Base-by-base conservation (phyloP, 2,888 invertebrate genomes). In the Tachystola acroxantha region DNA sequence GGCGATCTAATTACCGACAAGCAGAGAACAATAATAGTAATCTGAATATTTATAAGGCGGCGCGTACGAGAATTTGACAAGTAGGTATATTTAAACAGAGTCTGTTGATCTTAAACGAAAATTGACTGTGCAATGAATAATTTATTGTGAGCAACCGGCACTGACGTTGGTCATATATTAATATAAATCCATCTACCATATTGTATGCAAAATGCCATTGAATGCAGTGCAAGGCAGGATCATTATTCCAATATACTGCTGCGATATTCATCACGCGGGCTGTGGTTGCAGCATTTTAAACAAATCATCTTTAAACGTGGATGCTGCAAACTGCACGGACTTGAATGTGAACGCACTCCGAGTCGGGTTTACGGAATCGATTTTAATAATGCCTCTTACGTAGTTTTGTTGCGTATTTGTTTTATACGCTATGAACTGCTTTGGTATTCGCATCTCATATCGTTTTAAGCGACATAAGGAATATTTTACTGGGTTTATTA, bases 161-260 rank as follows among this genome's bases (percentile, higher is more conserved):
- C 71, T 85, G 84, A 84, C 81, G 78, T 79, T 77, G 56, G 76
- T 78, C 80, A 85, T 86, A 84, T 82, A 81, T 85, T 84, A 85
- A 84, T 86, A 85, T 82, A 84, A 84, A 86, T 81, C 81, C 82
- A 81, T 86, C 82, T 73, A 75, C 74, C 78, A 81, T 84, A 86
- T 86, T 86, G 86, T 86, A 86, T 85, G 85, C 85, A 85, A 86
- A 86, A 85, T 82, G 71, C 79, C 77, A 85, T 86, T 85, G 84
- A 86, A 86, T 80, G 73, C 85, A 69, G 80, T 79, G 78, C 81
- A 78, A 76, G 79, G 60, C 74, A 63, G 84, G 77, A 84, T 85
- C 84, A 84, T 85, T 86, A 86, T 86, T 81, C 81, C 75, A 78
- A 79, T 79, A 78, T 72, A 68, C 73, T 77, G 71, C 69, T 66